Base-by-base conservation (phyloP, 2,797 vertebrate species). In the Oreortyx pictus region DNA sequence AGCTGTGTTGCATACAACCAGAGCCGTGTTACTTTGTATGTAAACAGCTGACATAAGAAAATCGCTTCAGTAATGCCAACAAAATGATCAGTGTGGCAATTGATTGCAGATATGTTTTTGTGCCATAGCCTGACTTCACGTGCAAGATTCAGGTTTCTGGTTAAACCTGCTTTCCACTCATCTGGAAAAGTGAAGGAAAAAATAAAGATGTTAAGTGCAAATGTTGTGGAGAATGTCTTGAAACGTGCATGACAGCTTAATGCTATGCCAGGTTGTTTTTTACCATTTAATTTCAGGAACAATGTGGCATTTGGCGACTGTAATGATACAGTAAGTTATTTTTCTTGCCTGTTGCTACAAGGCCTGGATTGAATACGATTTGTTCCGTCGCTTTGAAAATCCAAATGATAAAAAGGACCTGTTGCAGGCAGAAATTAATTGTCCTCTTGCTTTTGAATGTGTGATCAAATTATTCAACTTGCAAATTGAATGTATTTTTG, bases 121-220 rank as follows among this genome's bases (percentile, higher is more conserved):
- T 60, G 16, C 43, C 41, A 15, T 68, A 33, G 25, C 49, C 57
- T 66, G 71, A 60, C 43, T 64, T 1, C 0, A 64, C 89, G 70
- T 88, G 65, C 35, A 54, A 59, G 82, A 59, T 84, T 86, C 66
- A 49, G 12, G 5, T 71, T 91, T 82, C 71, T 91, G 49, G 39
- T 76, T 88, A 71, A 95, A 88, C 44, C 47, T 64, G 49, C 60
- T 87, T 84, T 88, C 67, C 27, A 39, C 8, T 93, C 62, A 50
- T 27, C 50, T 92, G 27, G 33, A 93, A 92, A 89, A 77, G 27
- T 29, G 84, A 86, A 86, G 14, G 17, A 61, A 60, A 74, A 47
- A 47, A 74, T 39, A 47, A 78, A 52, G 41, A 76, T 20, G 4
- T 19, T 33, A 17, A 57, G 17, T 54, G 14, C 9, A 2, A 71